Conservation (phyloP, 1,140 invertebrate species). For the Harlomillsia oculata region DNA sequence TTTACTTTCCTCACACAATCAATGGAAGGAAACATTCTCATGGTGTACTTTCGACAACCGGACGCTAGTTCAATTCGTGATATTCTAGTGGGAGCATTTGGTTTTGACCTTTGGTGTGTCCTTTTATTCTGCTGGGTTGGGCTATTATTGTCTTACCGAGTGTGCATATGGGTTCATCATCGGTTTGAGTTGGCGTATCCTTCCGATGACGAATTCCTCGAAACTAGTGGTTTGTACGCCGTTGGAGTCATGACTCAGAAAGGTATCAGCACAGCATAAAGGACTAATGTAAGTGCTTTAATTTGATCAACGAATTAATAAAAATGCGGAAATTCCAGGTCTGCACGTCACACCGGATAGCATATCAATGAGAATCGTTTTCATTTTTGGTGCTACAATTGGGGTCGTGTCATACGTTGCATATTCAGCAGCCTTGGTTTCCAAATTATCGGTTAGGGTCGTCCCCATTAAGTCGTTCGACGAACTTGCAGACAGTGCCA, state of each 20-base stretch:
- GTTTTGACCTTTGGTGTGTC: conserved; percentile 5
- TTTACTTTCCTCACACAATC: conserved; percentile 3
- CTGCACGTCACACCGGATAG: not conserved
- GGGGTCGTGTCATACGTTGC: not conserved
- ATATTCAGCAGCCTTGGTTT: conserved; percentile 6
- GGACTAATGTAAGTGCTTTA: not conserved
- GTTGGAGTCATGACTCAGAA: not conserved
- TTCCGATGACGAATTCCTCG: not conserved
- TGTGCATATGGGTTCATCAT: not conserved
- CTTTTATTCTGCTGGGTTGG: conserved; percentile 6
- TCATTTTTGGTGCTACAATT: not conserved
- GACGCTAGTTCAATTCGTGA: conserved; percentile 45
- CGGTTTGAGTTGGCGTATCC: not conserved
- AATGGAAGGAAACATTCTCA: not conserved
- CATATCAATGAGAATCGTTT: conserved; percentile 8
- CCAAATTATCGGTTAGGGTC: not conserved
- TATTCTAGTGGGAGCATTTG: conserved; percentile 15
- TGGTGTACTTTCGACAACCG: conserved; percentile 42
- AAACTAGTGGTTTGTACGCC: not conserved
- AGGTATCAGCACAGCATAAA: not conserved
- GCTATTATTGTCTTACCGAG: not conserved
- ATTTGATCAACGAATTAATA: not conserved
- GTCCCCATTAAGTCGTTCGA: conserved; percentile 1
- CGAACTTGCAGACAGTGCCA: conserved; percentile 5
- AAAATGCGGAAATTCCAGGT: not conserved